Base-by-base conservation (phyloP, 2,888 invertebrate genomes). In the Mycalesis mineus region DNA sequence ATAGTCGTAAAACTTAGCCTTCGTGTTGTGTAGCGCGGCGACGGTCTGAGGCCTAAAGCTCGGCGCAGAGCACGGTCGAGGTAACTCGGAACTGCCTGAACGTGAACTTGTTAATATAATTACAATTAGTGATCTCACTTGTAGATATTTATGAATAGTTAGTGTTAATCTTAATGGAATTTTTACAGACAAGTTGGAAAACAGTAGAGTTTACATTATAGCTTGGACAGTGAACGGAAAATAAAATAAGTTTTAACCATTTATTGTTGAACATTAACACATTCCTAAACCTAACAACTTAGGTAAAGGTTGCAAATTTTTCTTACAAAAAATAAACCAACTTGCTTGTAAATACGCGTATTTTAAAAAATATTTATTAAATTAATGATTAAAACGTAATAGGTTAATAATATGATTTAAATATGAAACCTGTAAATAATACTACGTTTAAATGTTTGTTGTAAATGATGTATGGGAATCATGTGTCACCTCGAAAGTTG, bases 71-170 rank as follows among this genome's bases (percentile, higher is more conserved):
- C 39, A 31, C 11, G 8, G 31, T 45, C 9, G 44, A 50, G 9
- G 33, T 33, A 9, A 33, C 33, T 33, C 22, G 15, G 42, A 50
- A 55, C 31, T 48, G 49, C 15, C 6, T 7, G 33, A 49, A 39
- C 50, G 50, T 52, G 49, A 55, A 55, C 55, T 52, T 58, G 42
- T 56, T 33, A 14, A 52, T 47, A 15, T 62, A 55, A 22, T 70
- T 47, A 15, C 60, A 55, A 22, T 70, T 71, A 78, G 75, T 75
- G 84, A 84, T 84, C 84, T 84, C 84, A 83, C 73, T 66, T 72
- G 66, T 76, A 79, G 73, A 67, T 72, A 69, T 70, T 66, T 66
- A 65, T 58, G 57, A 58, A 57, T 62, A 57, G 61, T 57, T 63
- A 56, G 55, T 58, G 48, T 61, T 58, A 60, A 61, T 60, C 44